Conservation (phyloP, 2,888 invertebrate genomes). For the Nomada flava region DNA sequence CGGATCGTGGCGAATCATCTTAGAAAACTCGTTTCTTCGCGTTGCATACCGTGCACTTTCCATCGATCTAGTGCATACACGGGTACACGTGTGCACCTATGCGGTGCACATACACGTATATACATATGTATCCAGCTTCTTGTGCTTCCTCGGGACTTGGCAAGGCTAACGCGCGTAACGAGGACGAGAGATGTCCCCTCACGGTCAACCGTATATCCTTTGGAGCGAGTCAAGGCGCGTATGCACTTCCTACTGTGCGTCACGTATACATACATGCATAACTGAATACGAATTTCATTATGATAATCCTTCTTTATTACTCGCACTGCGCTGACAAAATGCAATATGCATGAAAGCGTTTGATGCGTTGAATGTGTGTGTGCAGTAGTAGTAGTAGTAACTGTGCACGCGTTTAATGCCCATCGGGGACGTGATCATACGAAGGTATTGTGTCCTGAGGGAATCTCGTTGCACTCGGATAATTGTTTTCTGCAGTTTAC, state of each 20-base stretch:
- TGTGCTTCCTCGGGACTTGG: slow-evolving; percentile 30
- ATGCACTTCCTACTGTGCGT: slow-evolving; percentile 35
- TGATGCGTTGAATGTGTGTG: slow-evolving; percentile 34
- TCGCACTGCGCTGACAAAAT: slow-evolving; percentile 44
- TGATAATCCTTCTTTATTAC: slow-evolving; percentile 55
- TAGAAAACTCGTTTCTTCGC: slow-evolving; percentile 33
- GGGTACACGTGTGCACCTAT: background rate
- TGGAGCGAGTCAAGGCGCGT: slow-evolving; percentile 15
- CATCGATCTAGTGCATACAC: slow-evolving; percentile 1
- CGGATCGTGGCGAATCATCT: slow-evolving; percentile 33
- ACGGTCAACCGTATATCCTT: slow-evolving; percentile 53
- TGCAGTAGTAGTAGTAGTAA: background rate
- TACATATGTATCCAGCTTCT: background rate
- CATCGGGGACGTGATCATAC: slow-evolving; percentile 1
- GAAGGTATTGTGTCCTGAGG: background rate
- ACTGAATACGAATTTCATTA: slow-evolving; percentile 59
- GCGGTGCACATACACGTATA: background rate
- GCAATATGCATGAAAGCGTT: slow-evolving; percentile 55
- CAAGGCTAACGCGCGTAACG: slow-evolving; percentile 45
- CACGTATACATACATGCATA: slow-evolving; percentile 22
- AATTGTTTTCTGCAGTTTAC: slow-evolving; percentile 9
- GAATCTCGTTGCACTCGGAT: background rate
- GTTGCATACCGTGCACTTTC: slow-evolving; percentile 13
- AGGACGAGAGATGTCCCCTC: slow-evolving; percentile 42
- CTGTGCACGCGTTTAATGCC: slow-evolving; percentile 15